Evolutionary conservation across 2,797 vertebrate species (phyloP).

Genomic region (Channallabes apus): DNA sequence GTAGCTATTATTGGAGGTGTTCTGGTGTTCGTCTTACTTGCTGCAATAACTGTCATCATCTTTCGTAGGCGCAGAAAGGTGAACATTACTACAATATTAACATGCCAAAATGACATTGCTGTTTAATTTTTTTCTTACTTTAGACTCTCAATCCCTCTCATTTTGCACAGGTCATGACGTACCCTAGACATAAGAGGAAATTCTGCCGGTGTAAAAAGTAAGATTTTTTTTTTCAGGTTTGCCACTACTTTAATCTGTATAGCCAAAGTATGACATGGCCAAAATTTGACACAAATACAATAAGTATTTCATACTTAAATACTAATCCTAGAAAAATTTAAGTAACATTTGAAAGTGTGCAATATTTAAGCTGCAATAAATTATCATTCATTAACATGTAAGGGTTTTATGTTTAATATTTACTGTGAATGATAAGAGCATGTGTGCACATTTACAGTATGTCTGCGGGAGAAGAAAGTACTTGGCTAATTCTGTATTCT

Average conservation of each 20-base stretch:
- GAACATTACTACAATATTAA: constrained; percentile 15
- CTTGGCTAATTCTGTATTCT: neutral
- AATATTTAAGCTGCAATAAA: neutral
- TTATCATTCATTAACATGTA: neutral
- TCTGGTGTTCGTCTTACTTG: constrained; percentile 63
- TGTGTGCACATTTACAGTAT: neutral
- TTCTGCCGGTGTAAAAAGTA: constrained; percentile 26
- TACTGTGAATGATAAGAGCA: neutral
- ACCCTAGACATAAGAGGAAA: neutral
- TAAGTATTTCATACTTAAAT: no score
- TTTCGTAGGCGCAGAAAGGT: constrained; percentile 63
- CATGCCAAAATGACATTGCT: neutral
- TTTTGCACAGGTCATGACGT: constrained; percentile 12
- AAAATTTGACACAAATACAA: neutral
- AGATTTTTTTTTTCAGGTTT: neutral
- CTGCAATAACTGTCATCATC: constrained; percentile 60
- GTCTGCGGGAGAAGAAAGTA: neutral
- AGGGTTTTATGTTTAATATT: neutral
- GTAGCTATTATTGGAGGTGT: constrained; percentile 61
- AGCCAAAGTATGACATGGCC: no score
- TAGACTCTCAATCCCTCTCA: neutral
- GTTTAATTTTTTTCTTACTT: neutral
- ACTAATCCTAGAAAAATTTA: no score
- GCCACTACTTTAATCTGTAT: neutral
- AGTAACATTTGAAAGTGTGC: neutral